Percentiles rank a stretch among this genome's conserved stretches.
Evolutionary conservation across 2,797 vertebrate genomes (phyloP).

Genomic region (Gallinago nigripennis): DNA sequence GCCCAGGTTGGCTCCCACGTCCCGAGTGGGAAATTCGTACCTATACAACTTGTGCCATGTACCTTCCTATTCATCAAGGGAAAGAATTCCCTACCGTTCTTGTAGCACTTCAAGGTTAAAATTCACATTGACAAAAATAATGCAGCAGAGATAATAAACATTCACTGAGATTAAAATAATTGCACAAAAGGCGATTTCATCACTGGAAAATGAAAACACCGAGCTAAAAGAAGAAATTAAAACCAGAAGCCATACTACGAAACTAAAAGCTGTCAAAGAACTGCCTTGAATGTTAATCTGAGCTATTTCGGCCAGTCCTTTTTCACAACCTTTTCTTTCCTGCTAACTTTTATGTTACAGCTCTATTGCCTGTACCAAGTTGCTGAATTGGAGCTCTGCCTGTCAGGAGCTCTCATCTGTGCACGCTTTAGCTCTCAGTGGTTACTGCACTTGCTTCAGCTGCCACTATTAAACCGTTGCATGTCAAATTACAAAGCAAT

Average conservation of each 20-base stretch:
- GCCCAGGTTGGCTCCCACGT: neutral
- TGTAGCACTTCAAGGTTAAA: neutral
- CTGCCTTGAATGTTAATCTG: conserved; percentile 47
- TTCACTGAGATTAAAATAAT: neutral
- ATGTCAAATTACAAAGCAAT: conserved; percentile 39
- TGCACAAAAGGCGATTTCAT: neutral
- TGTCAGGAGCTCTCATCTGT: conserved; percentile 31
- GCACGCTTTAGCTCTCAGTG: neutral
- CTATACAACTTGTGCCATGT: accelerated
- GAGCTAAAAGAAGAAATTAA: conserved; percentile 33
- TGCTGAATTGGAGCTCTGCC: conserved; percentile 21
- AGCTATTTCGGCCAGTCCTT: conserved; percentile 44
- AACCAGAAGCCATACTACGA: conserved; percentile 4
- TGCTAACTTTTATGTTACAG: conserved; percentile 39
- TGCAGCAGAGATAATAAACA: neutral
- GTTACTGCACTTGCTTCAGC: conserved; percentile 29
- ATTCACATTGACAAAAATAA: conserved; percentile 13
- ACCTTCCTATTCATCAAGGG: neutral
- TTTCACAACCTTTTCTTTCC: conserved; percentile 39
- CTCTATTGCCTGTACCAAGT: neutral
- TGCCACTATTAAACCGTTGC: neutral
- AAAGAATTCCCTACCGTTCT: neutral
- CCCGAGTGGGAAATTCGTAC: neutral
- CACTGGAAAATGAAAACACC: neutral
- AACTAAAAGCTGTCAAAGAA: conserved; percentile 20